A percentile compares a stretch with the other conserved stretches of the same genome.
Conservation (phyloP, 92 coral and sea anemone genomes). For the Micromussa lordhowensis region DNA sequence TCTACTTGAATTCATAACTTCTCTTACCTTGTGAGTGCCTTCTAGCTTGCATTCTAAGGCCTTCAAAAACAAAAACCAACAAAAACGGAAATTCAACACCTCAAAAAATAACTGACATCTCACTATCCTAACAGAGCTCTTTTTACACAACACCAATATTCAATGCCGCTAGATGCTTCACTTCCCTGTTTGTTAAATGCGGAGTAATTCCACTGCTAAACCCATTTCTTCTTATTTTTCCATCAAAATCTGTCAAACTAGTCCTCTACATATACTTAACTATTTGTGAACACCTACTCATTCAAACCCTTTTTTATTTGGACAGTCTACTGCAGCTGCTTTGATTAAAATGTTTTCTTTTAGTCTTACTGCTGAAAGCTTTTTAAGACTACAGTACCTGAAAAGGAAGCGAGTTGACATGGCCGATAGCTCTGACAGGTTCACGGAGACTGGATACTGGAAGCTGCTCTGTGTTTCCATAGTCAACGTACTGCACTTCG, state of each 20-base stretch:
- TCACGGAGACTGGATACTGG: slow-evolving; percentile 78
- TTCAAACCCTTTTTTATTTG: too few relatives aligned
- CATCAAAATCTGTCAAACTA: too few relatives aligned
- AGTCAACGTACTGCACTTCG: slow-evolving; percentile 90
- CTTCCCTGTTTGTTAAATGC: too few relatives aligned
- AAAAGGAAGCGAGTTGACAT: slow-evolving; percentile 88
- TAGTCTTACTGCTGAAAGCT: background rate
- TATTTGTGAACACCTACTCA: too few relatives aligned
- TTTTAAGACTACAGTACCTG: slow-evolving; percentile 66
- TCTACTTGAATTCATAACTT: background rate
- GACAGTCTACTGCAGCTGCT: background rate
- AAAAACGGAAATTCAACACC: background rate
- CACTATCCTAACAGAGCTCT: background rate
- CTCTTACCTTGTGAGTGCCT: slow-evolving; percentile 63
- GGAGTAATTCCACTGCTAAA: too few relatives aligned
- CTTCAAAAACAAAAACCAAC: slow-evolving; percentile 27
- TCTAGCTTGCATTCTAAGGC: slow-evolving; percentile 74
- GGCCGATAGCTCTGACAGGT: slow-evolving; percentile 85
- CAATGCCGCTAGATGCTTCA: too few relatives aligned
- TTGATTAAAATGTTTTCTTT: background rate
- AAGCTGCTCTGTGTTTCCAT: slow-evolving; percentile 82
- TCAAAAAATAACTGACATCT: background rate
- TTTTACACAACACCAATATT: background rate
- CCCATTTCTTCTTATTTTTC: too few relatives aligned
- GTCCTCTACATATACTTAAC: too few relatives aligned